phyloP scores from a whole-genome alignment of 2,113 vertebrate genomes.

The Xiphophorus couchianus region DNA sequence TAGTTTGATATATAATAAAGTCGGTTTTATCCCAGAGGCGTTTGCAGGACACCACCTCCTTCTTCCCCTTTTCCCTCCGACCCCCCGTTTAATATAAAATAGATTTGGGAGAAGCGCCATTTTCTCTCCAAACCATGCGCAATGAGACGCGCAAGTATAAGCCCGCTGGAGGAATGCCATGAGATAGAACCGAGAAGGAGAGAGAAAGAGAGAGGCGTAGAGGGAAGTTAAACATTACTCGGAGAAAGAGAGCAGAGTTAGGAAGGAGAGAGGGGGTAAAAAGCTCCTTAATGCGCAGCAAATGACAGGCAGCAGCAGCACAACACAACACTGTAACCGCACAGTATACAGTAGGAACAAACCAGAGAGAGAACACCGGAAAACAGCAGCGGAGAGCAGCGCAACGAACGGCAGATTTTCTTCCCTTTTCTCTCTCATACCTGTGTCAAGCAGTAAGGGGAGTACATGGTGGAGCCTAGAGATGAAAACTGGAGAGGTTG shows the following conservation, averaged over 20 bases:
- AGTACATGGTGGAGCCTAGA: conserved; percentile 82
- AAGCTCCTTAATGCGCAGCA: conserved; percentile 59
- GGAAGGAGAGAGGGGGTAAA: conserved; percentile 11
- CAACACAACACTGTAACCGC: conserved; percentile 32
- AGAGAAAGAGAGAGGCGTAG: conserved; percentile 18
- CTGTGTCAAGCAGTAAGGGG: conserved; percentile 87
- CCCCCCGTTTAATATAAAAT: conserved; percentile 78
- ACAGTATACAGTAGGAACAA: conserved; percentile 21
- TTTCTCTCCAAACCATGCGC: conserved; percentile 83
- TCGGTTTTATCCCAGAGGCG: neutral
- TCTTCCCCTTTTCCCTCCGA: conserved; percentile 40
- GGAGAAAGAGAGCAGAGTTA: conserved; percentile 49
- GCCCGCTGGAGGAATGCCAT: conserved; percentile 68
- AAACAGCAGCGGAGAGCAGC: conserved; percentile 23
- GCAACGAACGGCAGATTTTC: conserved; percentile 19
- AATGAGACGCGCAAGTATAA: conserved; percentile 75
- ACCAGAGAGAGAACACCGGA: conserved; percentile 30
- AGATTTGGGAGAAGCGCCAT: conserved; percentile 84
- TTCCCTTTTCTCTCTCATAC: conserved; percentile 60
- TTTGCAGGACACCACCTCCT: conserved; percentile 27
- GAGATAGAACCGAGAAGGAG: conserved; percentile 29
- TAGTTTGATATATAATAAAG: neutral
- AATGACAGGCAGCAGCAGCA: conserved; percentile 59
- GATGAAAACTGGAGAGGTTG: conserved; percentile 70
- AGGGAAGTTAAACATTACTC: conserved; percentile 45